Percentiles rank a stretch among this genome's conserved stretches.
Conservation (phyloP, 2,888 invertebrate genomes). For the Catocala fraxini region DNA sequence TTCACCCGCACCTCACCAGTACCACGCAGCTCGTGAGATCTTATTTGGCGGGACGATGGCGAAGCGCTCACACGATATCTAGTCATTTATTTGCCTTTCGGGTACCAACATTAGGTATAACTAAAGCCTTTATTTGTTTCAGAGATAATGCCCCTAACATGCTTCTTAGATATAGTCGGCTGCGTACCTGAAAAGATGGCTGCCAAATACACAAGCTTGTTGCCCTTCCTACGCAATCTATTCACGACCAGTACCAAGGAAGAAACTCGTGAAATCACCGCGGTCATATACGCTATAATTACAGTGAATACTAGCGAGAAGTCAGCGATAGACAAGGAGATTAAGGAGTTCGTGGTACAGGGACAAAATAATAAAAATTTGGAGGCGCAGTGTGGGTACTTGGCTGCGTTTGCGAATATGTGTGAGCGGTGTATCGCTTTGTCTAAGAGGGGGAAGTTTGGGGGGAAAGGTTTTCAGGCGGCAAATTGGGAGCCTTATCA, state of each 20-base stretch:
- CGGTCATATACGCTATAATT: conserved; percentile 92
- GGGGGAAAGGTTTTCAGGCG: conserved; percentile 78
- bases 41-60: no score
- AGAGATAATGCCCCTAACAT: conserved; percentile 90
- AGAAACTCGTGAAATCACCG: conserved; percentile 91
- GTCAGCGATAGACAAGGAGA: conserved; percentile 78
- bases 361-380: conserved; percentile 87
- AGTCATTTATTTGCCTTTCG: no score
- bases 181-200: conserved; percentile 92
- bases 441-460: conserved; percentile 76
- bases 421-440: conserved; percentile 90
- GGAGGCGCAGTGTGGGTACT: conserved; percentile 93
- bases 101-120: background rate
- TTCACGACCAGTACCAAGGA: conserved; percentile 91
- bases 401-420: conserved; percentile 91
- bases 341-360: conserved; percentile 85
- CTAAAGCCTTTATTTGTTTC: conserved; percentile 35
- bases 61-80: no score
- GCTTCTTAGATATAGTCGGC: conserved; percentile 94
- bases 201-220: conserved; percentile 88
- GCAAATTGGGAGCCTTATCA: conserved; percentile 88
- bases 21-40: no score
- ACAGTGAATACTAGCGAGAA: conserved; percentile 88
- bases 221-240: conserved; percentile 89
- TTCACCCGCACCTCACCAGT: no score